Base-by-base conservation (phyloP, 2,113 vertebrate species). In the Procapra przewalskii region DNA sequence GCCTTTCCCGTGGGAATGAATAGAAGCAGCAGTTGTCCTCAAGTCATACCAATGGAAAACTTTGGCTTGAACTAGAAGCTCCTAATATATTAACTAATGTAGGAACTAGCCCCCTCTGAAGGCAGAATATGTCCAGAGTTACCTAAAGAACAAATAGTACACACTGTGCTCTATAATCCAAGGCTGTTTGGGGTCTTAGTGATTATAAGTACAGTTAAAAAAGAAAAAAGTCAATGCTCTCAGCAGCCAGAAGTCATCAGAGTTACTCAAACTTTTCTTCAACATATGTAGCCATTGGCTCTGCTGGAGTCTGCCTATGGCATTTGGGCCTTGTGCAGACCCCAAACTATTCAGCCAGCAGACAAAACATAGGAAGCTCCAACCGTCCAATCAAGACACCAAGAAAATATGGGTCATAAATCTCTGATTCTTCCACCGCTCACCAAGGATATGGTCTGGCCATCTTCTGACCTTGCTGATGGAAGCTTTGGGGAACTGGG, bases 171-270 rank as follows among this genome's bases (percentile, higher is more conserved):
- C 92, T 91, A 64, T 71, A 52, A 36, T 92, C 50, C 55, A 54
- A 33, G 25, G 92, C 45, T 98, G 92, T 92, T 97, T 96, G 21
- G 50, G 79, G 71, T 81, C 83, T 97, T 96, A 92, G 81, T 94
- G 97, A 81, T 60, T 88, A 8, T 91, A 94, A 97, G 95, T 91
- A 95, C 88, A 94, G 87, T 97, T 96, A 4, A 57, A 91, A 90
- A 93, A 64, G 84, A 88, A 91, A 97, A 96, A 97, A 97, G 97
- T 94, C 92, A 93, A 92, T 97, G 88, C 93, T 96, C 71, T 97
- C 89, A 97, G 79, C 71, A 97, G 81, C 79, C 79, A 75, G 84
- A 96, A 97, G 88, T 89, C 91, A 83, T 97, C 96, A 2, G 3
- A 75, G 62, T 96, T 96, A 96, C 93, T 96, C 84, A 98, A 96